A percentile compares a stretch with the other conserved stretches of the same genome.
Conservation (phyloP, 2,797 vertebrate species). For the Sciurus carolinensis region DNA sequence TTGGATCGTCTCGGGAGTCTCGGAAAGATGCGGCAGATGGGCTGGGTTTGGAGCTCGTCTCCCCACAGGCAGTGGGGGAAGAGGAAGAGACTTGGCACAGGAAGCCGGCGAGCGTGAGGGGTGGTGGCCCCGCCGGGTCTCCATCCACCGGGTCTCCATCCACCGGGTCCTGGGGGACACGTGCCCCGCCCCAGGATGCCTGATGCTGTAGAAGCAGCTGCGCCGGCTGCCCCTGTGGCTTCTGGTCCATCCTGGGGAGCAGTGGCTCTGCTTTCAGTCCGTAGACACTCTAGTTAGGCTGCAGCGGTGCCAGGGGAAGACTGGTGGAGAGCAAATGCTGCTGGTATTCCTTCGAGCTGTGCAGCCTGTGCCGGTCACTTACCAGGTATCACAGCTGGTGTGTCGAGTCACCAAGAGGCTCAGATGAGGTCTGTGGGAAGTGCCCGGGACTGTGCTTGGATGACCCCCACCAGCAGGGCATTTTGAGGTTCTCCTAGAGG, state of each 20-base stretch:
- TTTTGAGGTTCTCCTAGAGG: not conserved
- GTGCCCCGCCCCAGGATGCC: constrained; percentile 25
- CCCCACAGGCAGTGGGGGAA: constrained; percentile 69
- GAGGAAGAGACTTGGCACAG: constrained; percentile 72
- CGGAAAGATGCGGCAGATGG: constrained; percentile 77
- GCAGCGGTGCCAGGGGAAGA: not conserved
- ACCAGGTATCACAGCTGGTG: accelerated
- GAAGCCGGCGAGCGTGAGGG: constrained; percentile 61
- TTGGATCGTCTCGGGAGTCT: constrained; percentile 79
- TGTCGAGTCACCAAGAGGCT: not conserved
- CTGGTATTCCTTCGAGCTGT: not conserved
- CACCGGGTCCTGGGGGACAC: constrained; percentile 64
- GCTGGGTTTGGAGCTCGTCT: constrained; percentile 79
- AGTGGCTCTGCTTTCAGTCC: not conserved
- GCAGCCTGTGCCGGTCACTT: not conserved
- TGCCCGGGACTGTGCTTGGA: not conserved
- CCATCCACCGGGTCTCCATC: constrained; percentile 67
- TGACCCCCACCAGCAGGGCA: not conserved
- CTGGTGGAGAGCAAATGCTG: accelerated
- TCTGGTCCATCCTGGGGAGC: constrained; percentile 48
- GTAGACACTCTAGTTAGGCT: constrained; percentile 2
- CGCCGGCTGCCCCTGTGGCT: constrained; percentile 53
- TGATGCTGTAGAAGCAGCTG: constrained; percentile 69
- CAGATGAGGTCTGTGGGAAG: not conserved
- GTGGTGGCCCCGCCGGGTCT: constrained; percentile 52